Base-by-base conservation (phyloP, 2,888 invertebrate species). In the Abrostola triplasia region DNA sequence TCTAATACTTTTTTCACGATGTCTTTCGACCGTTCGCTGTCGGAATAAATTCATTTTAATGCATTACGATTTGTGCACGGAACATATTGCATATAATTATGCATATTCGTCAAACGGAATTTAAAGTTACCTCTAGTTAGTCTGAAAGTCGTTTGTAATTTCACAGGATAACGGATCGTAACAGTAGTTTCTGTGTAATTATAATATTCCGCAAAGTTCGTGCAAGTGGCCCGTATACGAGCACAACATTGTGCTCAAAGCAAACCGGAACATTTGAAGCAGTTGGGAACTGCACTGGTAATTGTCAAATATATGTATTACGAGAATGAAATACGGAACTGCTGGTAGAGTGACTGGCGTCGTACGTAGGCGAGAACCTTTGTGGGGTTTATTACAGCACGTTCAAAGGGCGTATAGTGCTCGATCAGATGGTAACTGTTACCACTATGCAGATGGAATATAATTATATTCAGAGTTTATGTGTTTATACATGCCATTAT, bases 281-380 rank as follows among this genome's bases (percentile, higher is more conserved):
- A 64, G 65, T 70, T 70, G 60, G 59, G 37, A 58, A 60, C 50
- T 49, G 54, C 49, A 52, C 54, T 60, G 65, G 40, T 70, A 75
- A 75, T 71, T 70, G 64, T 64, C 59, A 70, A 70, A 74, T 59
- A 42, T 64, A 70, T 42, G 50, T 58, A 70, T 64, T 64, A 57
- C 54, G 55, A 54, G 63, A 63, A 52, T 59, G 38, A 41, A 59
- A 59, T 57, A 42, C 53, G 42, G 24, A 75, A 60, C 59, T 58
- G 10, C 24, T 24, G 13, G 13, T 11, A 9, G 9, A 40, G 9
- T 9, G 40, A 11, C 10, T 9, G 8, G 10, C 9, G 10, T 9
- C 5, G 8, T 8, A 5, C 9, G 10, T 9, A 0, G 8, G 10
- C 40, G 40, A 40, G 11, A 2, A 40, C 0, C 5, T 40, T 47